Conservation (phyloP, 2,113 vertebrate genomes). For the Actenoides hombroni region DNA sequence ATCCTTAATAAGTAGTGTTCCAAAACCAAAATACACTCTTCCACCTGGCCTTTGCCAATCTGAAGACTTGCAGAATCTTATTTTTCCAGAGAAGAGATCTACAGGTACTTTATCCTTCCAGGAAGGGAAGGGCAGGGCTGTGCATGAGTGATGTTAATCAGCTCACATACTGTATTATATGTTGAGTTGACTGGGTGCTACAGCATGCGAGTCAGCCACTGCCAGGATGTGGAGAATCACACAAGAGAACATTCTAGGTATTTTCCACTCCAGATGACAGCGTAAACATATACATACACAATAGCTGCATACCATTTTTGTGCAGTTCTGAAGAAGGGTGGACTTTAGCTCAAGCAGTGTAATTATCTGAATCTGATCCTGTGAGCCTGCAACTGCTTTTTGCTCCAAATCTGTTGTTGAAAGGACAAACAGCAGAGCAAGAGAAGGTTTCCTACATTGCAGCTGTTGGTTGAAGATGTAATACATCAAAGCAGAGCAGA, state of each 20-base stretch:
- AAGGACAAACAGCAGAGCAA: not conserved
- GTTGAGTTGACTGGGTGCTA: not conserved
- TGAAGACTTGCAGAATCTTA: not conserved
- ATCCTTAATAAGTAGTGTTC: not conserved
- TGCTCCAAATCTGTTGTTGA: not conserved
- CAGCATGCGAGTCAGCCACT: not conserved
- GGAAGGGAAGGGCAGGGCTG: no score
- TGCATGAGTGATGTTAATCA: not conserved
- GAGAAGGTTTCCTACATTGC: constrained; percentile 4
- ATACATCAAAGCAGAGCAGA: constrained; percentile 65
- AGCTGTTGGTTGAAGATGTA: constrained; percentile 17
- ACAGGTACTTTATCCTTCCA: not conserved
- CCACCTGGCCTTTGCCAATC: not conserved
- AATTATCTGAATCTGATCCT: not conserved
- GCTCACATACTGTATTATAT: not conserved
- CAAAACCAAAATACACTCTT: not conserved
- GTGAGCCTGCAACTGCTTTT: not conserved
- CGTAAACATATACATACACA: no score
- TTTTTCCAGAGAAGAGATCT: not conserved
- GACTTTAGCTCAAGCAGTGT: not conserved
- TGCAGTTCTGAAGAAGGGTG: not conserved
- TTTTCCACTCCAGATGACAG: not conserved
- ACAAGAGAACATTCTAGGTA: not conserved
- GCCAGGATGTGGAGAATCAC: not conserved
- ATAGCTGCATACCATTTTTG: not conserved